Percentiles rank a stretch among this genome's conserved stretches.
phyloP scores from a whole-genome alignment of 2,888 invertebrate genomes.

The Limulus polyphemus region DNA sequence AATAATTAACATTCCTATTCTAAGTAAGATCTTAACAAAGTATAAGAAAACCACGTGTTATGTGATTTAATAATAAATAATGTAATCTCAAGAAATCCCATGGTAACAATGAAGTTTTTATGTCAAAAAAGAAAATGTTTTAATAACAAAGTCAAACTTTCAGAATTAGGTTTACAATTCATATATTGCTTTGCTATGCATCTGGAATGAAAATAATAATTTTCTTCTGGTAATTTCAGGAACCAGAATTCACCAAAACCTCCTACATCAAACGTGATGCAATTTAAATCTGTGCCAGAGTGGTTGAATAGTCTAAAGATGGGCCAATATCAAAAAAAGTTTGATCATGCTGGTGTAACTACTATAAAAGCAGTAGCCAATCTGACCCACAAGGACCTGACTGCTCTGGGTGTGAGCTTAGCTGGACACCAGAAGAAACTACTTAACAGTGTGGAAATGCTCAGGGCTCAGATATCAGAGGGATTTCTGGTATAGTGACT shows the following conservation, averaged over 20 bases:
- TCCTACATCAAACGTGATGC: conserved; percentile 70
- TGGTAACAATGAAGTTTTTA: too few relatives aligned
- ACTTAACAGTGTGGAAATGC: conserved; percentile 82
- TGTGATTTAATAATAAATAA: too few relatives aligned
- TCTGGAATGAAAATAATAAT: too few relatives aligned
- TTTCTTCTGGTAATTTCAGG: conserved; percentile 25
- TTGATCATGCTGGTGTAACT: conserved; percentile 73
- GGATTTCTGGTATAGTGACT: conserved; percentile 54
- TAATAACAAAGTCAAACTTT: too few relatives aligned
- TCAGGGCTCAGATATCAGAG: conserved; percentile 59
- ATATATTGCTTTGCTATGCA: too few relatives aligned
- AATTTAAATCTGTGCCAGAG: conserved; percentile 74
- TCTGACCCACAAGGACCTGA: conserved; percentile 81
- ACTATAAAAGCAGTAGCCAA: conserved; percentile 75
- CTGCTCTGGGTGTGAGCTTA: conserved; percentile 80
- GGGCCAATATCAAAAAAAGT: conserved; percentile 86
- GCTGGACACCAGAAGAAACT: conserved; percentile 98
- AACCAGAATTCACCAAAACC: conserved; percentile 59
- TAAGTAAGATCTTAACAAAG: too few relatives aligned
- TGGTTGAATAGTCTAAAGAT: conserved; percentile 94
- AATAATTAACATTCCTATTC: too few relatives aligned
- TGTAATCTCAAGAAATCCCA: too few relatives aligned
- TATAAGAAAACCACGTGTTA: too few relatives aligned
- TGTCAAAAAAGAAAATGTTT: too few relatives aligned
- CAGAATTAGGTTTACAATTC: too few relatives aligned